phyloP scores from a whole-genome alignment of 2,888 invertebrate species.

The Chrysotoxum bicinctum region DNA sequence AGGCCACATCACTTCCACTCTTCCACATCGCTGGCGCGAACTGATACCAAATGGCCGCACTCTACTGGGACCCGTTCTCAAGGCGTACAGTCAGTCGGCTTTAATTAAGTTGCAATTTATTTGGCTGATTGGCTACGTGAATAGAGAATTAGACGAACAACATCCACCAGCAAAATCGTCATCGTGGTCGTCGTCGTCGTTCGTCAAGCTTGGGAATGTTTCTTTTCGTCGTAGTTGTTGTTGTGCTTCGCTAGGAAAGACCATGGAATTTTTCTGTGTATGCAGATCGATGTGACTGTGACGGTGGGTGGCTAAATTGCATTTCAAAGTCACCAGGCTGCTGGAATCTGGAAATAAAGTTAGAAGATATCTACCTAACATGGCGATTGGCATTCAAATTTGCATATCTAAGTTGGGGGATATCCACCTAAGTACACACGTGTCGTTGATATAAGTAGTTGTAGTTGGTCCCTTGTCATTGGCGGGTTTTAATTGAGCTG shows the following conservation, averaged over 20 bases:
- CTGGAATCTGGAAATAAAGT: constrained; percentile 50
- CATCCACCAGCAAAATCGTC: not conserved
- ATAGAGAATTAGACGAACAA: constrained; percentile 39
- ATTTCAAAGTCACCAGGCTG: constrained; percentile 41
- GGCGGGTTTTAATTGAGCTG: constrained; percentile 12
- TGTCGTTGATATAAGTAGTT: not conserved
- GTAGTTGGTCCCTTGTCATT: not conserved
- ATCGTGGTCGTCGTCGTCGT: not conserved
- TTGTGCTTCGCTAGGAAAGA: not conserved
- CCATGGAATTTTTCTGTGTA: constrained; percentile 9
- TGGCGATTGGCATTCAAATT: constrained; percentile 62
- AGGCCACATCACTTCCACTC: constrained; percentile 58
- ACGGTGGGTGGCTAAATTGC: constrained; percentile 49
- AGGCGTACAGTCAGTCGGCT: constrained; percentile 28
- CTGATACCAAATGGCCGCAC: constrained; percentile 28
- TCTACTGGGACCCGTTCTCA: constrained; percentile 29
- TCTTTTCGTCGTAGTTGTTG: not conserved
- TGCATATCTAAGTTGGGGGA: constrained; percentile 36
- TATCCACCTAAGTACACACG: not conserved
- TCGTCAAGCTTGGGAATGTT: constrained; percentile 18
- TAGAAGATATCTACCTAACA: constrained; percentile 52
- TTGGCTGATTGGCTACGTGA: constrained; percentile 62
- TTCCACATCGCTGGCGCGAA: constrained; percentile 53
- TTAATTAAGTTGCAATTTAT: constrained; percentile 71
- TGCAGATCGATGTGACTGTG: constrained; percentile 3